Evolutionary conservation across 2,888 invertebrate genomes (phyloP).

Genomic region (Cactoblastis cactorum): DNA sequence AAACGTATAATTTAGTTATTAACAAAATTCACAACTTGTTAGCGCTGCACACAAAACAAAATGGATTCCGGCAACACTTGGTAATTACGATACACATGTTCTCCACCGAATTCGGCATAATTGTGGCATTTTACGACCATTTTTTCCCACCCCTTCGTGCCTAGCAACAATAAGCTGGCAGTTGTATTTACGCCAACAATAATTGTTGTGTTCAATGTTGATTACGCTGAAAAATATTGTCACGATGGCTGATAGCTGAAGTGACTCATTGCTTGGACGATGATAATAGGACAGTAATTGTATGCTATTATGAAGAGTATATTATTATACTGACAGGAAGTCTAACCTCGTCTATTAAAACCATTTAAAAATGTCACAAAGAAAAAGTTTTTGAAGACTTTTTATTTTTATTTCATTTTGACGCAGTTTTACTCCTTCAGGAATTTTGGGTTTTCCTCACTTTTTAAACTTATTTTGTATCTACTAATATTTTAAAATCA

Average conservation of each 20-base stretch:
- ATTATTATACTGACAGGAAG: background rate
- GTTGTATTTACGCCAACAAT: constrained; percentile 20
- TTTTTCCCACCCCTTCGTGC: constrained; percentile 25
- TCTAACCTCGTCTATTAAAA: no score
- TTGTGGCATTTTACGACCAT: constrained; percentile 11
- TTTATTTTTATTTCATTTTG: no score
- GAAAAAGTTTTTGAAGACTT: no score
- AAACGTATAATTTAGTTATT: background rate
- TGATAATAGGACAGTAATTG: background rate
- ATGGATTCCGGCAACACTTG: background rate
- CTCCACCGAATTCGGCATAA: constrained; percentile 1
- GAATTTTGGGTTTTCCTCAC: no score
- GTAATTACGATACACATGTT: constrained; percentile 2
- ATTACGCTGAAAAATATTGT: constrained; percentile 23
- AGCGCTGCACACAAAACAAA: constrained; percentile 1
- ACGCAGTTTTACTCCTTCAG: no score
- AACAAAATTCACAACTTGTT: background rate
- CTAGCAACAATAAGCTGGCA: constrained; percentile 22
- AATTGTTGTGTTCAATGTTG: constrained; percentile 17
- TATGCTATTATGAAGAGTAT: background rate
- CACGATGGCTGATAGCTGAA: constrained; percentile 19
- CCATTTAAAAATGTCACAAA: no score
- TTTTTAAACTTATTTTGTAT: no score
- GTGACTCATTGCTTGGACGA: constrained; percentile 6
- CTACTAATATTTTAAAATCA: no score